Conservation (phyloP, 2,888 invertebrate species). For the Temnothorax ravouxi region DNA sequence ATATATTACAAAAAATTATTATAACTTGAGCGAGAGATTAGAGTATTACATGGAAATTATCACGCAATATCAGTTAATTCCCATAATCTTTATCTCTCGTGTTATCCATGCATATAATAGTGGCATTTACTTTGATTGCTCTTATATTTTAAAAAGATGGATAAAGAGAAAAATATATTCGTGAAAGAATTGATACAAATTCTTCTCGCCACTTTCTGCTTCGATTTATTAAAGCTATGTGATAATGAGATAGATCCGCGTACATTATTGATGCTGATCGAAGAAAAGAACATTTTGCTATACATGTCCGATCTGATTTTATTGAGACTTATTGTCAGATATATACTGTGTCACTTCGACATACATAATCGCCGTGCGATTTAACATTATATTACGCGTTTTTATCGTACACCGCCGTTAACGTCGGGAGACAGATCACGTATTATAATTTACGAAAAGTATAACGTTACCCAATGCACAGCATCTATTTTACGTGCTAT, state of each 20-base stretch:
- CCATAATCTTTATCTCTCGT: neutral
- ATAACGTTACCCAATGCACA: conserved; percentile 16
- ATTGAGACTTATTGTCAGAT: conserved; percentile 37
- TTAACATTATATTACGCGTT: conserved; percentile 41
- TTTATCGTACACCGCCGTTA: neutral
- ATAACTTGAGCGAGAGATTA: neutral
- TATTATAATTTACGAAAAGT: conserved; percentile 38
- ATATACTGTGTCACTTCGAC: conserved; percentile 51
- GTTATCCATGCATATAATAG: neutral
- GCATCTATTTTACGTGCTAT: neutral
- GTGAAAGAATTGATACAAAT: neutral
- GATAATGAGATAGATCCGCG: neutral
- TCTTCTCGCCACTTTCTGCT: neutral
- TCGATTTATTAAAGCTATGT: neutral
- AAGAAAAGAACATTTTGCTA: neutral
- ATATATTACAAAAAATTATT: neutral
- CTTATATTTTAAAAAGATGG: neutral
- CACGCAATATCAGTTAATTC: neutral
- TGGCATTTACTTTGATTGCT: neutral
- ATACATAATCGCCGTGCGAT: conserved; percentile 32
- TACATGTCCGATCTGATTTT: neutral
- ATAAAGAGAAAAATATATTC: neutral
- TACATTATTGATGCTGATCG: neutral
- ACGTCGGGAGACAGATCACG: neutral
- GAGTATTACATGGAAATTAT: neutral